These are phyloP conservation scores for Tetranychus cinnabarinus DNA, from an alignment of 1,140 invertebrate species.

Conservation along the genomic window DNA sequence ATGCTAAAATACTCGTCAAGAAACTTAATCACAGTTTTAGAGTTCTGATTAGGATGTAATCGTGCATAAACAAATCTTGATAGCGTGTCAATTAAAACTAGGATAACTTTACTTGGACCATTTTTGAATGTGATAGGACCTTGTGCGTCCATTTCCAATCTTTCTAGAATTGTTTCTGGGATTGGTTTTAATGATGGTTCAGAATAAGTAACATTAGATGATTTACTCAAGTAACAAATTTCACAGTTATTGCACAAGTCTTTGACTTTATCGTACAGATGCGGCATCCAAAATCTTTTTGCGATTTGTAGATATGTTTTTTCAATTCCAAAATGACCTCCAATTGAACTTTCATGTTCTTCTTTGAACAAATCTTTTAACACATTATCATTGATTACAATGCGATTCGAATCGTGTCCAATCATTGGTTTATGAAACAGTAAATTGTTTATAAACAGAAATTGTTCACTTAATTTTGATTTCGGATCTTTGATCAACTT, in stretches of 20 bases:
- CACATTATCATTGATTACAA: background rate
- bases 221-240: background rate
- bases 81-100: background rate
- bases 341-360: background rate
- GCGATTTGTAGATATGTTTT: background rate
- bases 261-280: background rate
- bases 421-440: background rate
- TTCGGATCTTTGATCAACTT: background rate
- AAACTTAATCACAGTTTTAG: background rate
- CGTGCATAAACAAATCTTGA: background rate
- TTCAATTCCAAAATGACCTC: background rate
- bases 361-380: background rate
- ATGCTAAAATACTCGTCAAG: background rate
- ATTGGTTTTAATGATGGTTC: background rate
- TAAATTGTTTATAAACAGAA: background rate
- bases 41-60: background rate
- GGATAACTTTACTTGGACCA: background rate
- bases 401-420: background rate
- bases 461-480: background rate
- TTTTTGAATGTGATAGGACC: background rate
- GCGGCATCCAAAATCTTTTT: background rate
- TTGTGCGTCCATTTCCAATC: background rate
- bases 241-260: background rate
- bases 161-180: background rate
- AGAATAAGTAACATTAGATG: background rate